phyloP scores from a whole-genome alignment of 2,797 vertebrate species.

The Heteromormyrus szaboi region DNA sequence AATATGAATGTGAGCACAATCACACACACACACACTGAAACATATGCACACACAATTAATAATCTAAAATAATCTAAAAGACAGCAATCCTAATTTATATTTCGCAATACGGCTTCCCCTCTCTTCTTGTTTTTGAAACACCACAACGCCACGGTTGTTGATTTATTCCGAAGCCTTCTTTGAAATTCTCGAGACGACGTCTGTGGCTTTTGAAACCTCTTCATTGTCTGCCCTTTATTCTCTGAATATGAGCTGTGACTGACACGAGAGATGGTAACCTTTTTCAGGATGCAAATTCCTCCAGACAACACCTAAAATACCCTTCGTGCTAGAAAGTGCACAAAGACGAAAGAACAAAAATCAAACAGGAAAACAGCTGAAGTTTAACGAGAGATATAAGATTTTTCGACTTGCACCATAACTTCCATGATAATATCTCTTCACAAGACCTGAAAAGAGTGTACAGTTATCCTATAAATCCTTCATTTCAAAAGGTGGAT shows the following conservation, averaged over 20 bases:
- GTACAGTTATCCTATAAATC: neutral
- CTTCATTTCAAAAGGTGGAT: neutral
- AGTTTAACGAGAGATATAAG: neutral
- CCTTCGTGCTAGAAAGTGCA: neutral
- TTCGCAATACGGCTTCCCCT: neutral
- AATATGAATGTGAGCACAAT: neutral
- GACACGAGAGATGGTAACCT: constrained; percentile 20
- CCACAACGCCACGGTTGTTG: neutral
- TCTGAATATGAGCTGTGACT: constrained; percentile 19
- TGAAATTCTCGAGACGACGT: constrained; percentile 7
- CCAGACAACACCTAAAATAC: constrained; percentile 17
- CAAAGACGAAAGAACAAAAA: neutral
- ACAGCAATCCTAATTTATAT: neutral
- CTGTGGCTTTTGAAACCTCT: constrained; percentile 19
- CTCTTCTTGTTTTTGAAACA: neutral
- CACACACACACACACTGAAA: neutral
- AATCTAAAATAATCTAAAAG: neutral
- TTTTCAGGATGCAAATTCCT: constrained; percentile 20
- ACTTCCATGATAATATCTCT: neutral
- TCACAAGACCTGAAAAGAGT: neutral
- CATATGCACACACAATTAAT: neutral
- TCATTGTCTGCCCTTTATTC: constrained; percentile 20
- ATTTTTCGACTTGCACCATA: neutral
- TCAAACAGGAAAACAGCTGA: neutral
- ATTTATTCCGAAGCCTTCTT: constrained; percentile 15